Conservation (phyloP, 1,140 invertebrate species). For the Drosophila hydei region DNA sequence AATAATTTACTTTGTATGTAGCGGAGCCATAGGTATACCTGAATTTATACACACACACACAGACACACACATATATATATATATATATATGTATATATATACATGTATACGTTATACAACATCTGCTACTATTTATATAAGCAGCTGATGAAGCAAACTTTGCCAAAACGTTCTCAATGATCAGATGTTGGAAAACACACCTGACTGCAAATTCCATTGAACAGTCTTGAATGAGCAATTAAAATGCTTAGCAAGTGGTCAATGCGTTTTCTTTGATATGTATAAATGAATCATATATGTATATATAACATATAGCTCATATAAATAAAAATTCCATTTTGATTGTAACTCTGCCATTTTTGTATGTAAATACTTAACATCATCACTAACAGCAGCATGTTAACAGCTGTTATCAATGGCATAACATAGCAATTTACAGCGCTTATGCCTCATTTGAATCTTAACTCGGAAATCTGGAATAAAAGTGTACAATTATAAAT, state of each 20-base stretch:
- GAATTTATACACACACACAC: background rate
- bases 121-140: constrained; percentile 38
- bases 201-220: constrained; percentile 19
- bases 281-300: background rate
- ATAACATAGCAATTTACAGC: no score
- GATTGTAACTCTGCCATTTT: no score
- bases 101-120: no score
- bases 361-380: no score
- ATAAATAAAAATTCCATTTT: background rate
- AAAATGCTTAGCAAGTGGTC: background rate
- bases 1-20: constrained; percentile 38
- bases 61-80: constrained; percentile 2
- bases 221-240: constrained; percentile 4
- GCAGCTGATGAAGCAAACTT: constrained; percentile 36
- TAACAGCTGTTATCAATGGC: no score
- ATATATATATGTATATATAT: background rate
- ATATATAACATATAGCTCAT: background rate
- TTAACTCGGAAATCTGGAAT: background rate
- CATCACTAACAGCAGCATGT: no score
- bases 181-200: constrained; percentile 13
- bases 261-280: background rate
- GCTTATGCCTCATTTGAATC: background rate
- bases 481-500: background rate
- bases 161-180: constrained; percentile 14
- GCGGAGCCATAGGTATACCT: background rate